phyloP scores from a whole-genome alignment of 2,888 invertebrate genomes.

The Diloba caeruleocephala region DNA sequence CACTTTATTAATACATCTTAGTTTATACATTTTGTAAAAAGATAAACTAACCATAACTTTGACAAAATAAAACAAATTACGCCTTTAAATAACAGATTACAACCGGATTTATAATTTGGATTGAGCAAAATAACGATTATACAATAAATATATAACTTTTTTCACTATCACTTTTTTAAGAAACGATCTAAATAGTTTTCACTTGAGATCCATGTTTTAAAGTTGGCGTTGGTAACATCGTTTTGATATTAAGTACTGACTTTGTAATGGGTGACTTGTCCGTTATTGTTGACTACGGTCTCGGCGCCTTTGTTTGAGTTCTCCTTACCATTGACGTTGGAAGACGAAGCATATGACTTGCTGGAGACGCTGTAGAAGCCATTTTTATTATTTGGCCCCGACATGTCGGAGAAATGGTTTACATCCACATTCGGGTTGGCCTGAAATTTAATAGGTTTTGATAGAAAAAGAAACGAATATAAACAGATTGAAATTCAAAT shows the following conservation, averaged over 20 bases:
- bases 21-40: constrained; percentile 23
- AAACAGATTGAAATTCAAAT: too few species aligned
- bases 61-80: constrained; percentile 16
- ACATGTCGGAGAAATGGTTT: constrained; percentile 54
- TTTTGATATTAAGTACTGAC: constrained; percentile 70
- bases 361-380: constrained; percentile 88
- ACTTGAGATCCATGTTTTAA: constrained; percentile 43
- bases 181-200: constrained; percentile 3
- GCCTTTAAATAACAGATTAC: constrained; percentile 29
- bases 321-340: constrained; percentile 90
- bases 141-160: background rate
- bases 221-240: constrained; percentile 22
- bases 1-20: constrained; percentile 47
- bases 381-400: constrained; percentile 19
- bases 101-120: constrained; percentile 13
- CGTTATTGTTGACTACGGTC: constrained; percentile 93
- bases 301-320: constrained; percentile 88
- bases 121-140: constrained; percentile 14
- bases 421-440: constrained; percentile 81
- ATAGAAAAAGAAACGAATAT: too few species aligned
- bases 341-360: constrained; percentile 90
- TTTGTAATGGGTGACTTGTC: constrained; percentile 91
- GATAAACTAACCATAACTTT: constrained; percentile 19
- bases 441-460: constrained; percentile 68
- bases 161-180: background rate